Base-by-base conservation (phyloP, 1,140 invertebrate genomes). In the Drosophila kanapiae region DNA sequence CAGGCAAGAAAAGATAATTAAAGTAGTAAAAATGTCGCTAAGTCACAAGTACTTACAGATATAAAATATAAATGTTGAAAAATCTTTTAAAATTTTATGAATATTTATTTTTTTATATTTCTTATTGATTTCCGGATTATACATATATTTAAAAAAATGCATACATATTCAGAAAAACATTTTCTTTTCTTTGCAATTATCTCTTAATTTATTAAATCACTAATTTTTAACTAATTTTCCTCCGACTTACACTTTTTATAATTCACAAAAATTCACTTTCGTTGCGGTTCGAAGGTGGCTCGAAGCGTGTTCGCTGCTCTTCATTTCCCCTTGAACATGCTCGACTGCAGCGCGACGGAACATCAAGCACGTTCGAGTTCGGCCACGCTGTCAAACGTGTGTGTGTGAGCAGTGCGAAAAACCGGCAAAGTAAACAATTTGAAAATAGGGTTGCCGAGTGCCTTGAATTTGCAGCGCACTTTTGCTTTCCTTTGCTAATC, bases 341-440 rank as follows among this genome's bases (percentile, higher is more conserved):
- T 84, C 61, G 45, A 49, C 76, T 23, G 67, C 72, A 13, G 11
- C 3, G 9, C 2, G 11, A n/a, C 10, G 0, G 8, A 51, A 4
- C 43, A 51, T 37, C 23, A n/a, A 23, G 11, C 63, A n/a, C 3
- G 63, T 48, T 62, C 7, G 45, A 14, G 23, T 5, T 49, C 10
- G n/a, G n/a, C 16, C 27, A 29, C 47, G 27, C 47, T n/a, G 47
- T 49, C 47, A 5, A 48, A 48, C 47, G 38, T 37, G 29, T 45
- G 11, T 10, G 27, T 40, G 18, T 37, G 49, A 45, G 40, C 61
- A 38, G 74, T 42, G 75, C 18, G 51, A 86, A 75, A 87, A 80
- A 68, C 84, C 83, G 84, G 83, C 83, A 87, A 87, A 87, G 78
- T 86, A 87, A 87, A 71, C 75, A 80, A 79, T 16, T 18, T 47